Conservation (phyloP, 2,888 invertebrate species). For the Teinopalpus imperialis region DNA sequence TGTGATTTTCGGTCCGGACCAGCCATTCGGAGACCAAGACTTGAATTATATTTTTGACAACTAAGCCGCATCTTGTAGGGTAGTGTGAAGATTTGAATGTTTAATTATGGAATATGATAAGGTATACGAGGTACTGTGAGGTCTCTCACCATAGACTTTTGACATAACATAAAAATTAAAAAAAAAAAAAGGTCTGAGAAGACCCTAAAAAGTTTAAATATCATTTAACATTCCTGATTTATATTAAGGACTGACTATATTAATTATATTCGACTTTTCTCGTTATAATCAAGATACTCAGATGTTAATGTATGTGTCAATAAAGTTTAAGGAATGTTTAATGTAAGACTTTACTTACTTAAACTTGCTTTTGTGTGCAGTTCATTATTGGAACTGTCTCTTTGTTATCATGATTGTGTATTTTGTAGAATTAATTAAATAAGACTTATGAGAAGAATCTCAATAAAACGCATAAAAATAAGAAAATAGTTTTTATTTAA, state of each 20-base stretch:
- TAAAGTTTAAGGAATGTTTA: background rate
- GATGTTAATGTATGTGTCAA: background rate
- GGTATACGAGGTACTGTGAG: too few relatives aligned
- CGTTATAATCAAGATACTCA: slow-evolving; percentile 10
- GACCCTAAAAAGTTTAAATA: slow-evolving; percentile 10
- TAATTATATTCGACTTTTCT: background rate
- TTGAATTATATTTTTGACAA: slow-evolving; percentile 1
- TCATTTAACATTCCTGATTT: slow-evolving; percentile 13
- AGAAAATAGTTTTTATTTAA: background rate
- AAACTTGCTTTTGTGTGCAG: background rate
- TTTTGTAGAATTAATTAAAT: slow-evolving; percentile 14
- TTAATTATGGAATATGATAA: too few relatives aligned
- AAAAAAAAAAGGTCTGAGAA: background rate
- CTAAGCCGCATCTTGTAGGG: slow-evolving; percentile 27
- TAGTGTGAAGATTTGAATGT: slow-evolving; percentile 1
- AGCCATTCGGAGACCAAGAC: slow-evolving; percentile 6
- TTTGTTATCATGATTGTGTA: slow-evolving; percentile 5
- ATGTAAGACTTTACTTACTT: background rate
- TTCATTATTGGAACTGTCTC: background rate
- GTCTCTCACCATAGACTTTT: too few relatives aligned
- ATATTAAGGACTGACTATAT: background rate
- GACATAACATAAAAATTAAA: background rate
- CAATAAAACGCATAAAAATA: slow-evolving; percentile 31
- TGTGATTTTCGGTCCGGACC: slow-evolving; percentile 45
- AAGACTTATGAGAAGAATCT: slow-evolving; percentile 33